Evolutionary conservation across 2,888 invertebrate species (phyloP), one percentile per base, ranked within the genome.

Genomic region (Drepanosiphum platanoidis): DNA sequence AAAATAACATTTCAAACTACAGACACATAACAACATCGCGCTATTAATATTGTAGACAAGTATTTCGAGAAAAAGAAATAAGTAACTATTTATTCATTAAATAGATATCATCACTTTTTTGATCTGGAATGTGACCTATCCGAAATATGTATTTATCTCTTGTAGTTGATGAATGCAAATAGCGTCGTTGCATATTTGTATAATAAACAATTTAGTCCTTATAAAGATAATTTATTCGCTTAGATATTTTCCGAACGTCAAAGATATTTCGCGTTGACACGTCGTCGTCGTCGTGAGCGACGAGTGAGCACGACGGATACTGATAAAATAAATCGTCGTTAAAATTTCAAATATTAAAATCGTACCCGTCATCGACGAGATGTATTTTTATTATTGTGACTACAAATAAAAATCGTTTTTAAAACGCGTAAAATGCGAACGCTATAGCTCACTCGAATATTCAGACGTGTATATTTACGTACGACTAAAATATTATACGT

Each of bases 61-160:
- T 46, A 72, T 46, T 72, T 30, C 15, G 22, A 9, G 22, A 32
- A 74, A 22, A 46, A 58, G 7, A 11, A 46, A 27, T 4, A 13
- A n/a, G 27, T 61, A 58, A 58, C 58, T 30, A n/a, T n/a, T 36
- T 61, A 58, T 74, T 74, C 34, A 52, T 36, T 61, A 61, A 77
- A 61, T 27, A 75, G 13, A 61, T 61, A 39, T 39, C 61, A 77
- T 61, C 27, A 18, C 1, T 36, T 77, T 58, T 18, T 39, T 18
- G 9, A 77, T 39, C 8, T 30, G 61, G 61, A 64, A 61, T 77
- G 61, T 61, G 18, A 61, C 39, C 9, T 64, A 77, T 39, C 61
- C 61, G 4, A 39, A 61, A 77, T 7, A 75, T 27, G 58, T 36
- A 75, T 36, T 36, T 77, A 61, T 61, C 34, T 36, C 27, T 36